Conservation (phyloP, 2,113 vertebrate genomes). For the Diphyllodes magnificus region DNA sequence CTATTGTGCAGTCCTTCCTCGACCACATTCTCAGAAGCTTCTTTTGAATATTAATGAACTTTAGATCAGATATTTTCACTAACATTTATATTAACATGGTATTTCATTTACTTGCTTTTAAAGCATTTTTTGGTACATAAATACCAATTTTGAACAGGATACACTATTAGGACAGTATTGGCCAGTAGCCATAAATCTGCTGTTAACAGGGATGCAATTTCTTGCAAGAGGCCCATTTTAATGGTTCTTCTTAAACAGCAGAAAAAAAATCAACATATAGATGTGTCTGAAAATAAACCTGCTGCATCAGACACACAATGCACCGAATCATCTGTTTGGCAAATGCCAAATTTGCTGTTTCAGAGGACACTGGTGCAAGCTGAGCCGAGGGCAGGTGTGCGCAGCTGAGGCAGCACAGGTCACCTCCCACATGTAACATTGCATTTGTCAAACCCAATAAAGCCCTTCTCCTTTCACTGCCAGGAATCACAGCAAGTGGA, state of each 20-base stretch:
- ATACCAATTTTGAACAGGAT: not conserved
- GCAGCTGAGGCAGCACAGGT: not conserved
- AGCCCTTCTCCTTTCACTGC: not conserved
- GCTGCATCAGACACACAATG: not conserved
- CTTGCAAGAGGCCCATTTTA: not conserved
- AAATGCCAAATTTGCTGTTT: not conserved
- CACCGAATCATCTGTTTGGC: not conserved
- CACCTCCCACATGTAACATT: not conserved
- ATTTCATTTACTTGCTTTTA: not conserved
- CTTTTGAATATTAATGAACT: not conserved
- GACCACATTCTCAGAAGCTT: not conserved
- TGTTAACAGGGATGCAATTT: not conserved
- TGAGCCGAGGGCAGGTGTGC: not conserved
- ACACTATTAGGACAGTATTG: not conserved
- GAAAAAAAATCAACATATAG: not conserved
- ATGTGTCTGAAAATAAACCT: not conserved
- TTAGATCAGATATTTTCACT: not conserved
- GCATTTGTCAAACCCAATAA: not conserved
- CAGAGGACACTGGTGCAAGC: not conserved
- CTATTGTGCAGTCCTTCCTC: not conserved
- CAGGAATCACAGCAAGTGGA: not conserved
- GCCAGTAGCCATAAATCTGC: not conserved
- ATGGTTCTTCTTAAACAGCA: not conserved
- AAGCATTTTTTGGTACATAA: not conserved
- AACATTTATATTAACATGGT: not conserved